Evolutionary conservation across 92 coral and sea anemone species (phyloP), one percentile per base, ranked within the genome.

Genomic region (Pocillopora grandis): DNA sequence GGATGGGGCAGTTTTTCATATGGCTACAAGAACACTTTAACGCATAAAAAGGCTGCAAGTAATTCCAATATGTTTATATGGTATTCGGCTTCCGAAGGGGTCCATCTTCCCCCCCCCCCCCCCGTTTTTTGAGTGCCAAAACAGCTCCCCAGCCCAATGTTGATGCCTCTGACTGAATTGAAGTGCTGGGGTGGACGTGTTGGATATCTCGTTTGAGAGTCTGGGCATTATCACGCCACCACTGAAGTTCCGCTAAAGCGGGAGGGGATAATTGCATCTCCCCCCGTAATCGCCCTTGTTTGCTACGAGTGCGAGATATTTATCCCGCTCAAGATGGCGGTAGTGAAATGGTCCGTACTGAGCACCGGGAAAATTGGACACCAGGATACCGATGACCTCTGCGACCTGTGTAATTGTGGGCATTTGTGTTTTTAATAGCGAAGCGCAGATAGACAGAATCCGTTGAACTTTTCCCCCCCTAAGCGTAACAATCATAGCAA

Each of bases 11-110:
- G 72, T 79, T 20, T 11, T 31, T n/a, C 23, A 58, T 31, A 37
- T 76, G 56, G 12, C 83, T 63, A 57, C 90, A 90, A 66, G 70
- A 90, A 37, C 88, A 80, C 71, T 73, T 87, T 33, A 90, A 55
- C 1, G 90, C 85, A 90, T n/a, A 88, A 61, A 91, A 88, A 16
- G 94, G 23, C 91, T 35, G 94, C 94, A 69, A 69, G 66, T 52
- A 91, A 80, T 55, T 91, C 94, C 20, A 84, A 58, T 75, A 85
- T 76, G 82, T 91, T 91, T 36, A 90, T 83, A 69, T 90, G 88
- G 42, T 58, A 79, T n/a, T 69, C 52, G 36, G 88, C 77, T 80
- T 91, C 91, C 33, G 52, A 21, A 8, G 85, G 55, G n/a, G 84
- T 84, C 90, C 91, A 88, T 58, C n/a, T 84, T 42, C 23, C 23